Evolutionary conservation across 1,140 invertebrate genomes (phyloP).

Genomic region (Drosophila guanche): DNA sequence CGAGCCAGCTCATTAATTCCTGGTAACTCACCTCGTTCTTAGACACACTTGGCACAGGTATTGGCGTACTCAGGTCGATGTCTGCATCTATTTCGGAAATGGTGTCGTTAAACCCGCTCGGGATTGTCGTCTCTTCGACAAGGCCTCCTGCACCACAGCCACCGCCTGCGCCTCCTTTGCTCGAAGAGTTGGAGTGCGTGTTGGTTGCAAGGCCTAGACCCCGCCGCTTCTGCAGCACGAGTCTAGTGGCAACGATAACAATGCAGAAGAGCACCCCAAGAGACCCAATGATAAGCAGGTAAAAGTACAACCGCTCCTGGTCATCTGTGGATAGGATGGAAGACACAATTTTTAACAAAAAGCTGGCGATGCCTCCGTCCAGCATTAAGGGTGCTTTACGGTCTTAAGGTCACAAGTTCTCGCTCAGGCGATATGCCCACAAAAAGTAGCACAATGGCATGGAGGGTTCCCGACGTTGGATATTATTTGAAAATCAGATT

Average conservation of each 20-base stretch:
- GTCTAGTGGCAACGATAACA: constrained; percentile 87
- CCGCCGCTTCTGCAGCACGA: constrained; percentile 86
- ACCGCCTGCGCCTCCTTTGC: constrained; percentile 31
- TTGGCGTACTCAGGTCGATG: constrained; percentile 87
- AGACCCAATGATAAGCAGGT: constrained; percentile 88
- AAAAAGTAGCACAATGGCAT: neutral
- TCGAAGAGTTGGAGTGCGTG: constrained; percentile 55
- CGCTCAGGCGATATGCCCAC: too few relatives aligned
- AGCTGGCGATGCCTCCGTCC: neutral
- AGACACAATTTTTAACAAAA: neutral
- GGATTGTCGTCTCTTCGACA: constrained; percentile 85
- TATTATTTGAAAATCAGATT: constrained; percentile 46
- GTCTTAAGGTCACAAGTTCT: too few relatives aligned
- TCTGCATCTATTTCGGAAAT: constrained; percentile 90
- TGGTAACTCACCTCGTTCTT: constrained; percentile 73
- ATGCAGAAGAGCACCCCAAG: constrained; percentile 89
- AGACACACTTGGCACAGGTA: constrained; percentile 84
- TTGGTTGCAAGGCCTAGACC: constrained; percentile 85
- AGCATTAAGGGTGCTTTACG: too few relatives aligned
- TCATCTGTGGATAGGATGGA: constrained; percentile 86
- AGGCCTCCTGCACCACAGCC: neutral
- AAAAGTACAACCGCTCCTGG: constrained; percentile 90
- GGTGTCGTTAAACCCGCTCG: constrained; percentile 89
- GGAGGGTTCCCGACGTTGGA: constrained; percentile 14
- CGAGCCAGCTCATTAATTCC: too few relatives aligned